Conservation (phyloP, 1,140 invertebrate genomes). For the Lepidurus arcticus region DNA sequence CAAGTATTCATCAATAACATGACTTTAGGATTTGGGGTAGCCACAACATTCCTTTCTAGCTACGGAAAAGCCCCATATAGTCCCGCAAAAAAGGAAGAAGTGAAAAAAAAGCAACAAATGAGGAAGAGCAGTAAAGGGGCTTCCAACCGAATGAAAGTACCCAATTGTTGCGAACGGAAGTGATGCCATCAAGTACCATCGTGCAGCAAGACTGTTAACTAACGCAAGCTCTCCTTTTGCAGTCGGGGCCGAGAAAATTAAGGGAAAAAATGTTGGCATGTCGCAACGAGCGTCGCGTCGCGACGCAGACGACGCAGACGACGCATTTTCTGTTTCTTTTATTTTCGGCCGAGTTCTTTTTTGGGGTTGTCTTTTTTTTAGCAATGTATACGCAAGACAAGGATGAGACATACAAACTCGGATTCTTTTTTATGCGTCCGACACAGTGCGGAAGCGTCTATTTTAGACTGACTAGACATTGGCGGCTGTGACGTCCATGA, state of each 20-base stretch:
- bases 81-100: neutral
- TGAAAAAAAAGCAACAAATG: neutral
- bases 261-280: neutral
- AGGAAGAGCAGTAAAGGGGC: conserved; percentile 15
- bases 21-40: neutral
- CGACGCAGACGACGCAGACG: conserved; percentile 5
- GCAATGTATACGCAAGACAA: neutral
- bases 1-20: neutral
- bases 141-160: conserved; percentile 13
- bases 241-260: neutral
- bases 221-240: conserved; percentile 11
- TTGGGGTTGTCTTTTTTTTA: neutral
- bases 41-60: neutral
- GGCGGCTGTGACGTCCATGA: conserved; percentile 8
- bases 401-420: conserved; percentile 13
- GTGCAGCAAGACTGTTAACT: conserved; percentile 11
- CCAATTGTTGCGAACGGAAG: conserved; percentile 18
- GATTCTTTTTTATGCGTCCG: conserved; percentile 8
- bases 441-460: conserved; percentile 16
- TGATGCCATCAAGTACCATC: conserved; percentile 18
- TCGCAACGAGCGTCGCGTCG: conserved; percentile 20
- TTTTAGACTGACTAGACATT: conserved; percentile 20
- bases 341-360: neutral
- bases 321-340: neutral
- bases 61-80: neutral